Percentiles rank a stretch among this genome's conserved stretches.
Evolutionary conservation across 2,888 invertebrate species (phyloP).

Genomic region (Ophion obscuratus): DNA sequence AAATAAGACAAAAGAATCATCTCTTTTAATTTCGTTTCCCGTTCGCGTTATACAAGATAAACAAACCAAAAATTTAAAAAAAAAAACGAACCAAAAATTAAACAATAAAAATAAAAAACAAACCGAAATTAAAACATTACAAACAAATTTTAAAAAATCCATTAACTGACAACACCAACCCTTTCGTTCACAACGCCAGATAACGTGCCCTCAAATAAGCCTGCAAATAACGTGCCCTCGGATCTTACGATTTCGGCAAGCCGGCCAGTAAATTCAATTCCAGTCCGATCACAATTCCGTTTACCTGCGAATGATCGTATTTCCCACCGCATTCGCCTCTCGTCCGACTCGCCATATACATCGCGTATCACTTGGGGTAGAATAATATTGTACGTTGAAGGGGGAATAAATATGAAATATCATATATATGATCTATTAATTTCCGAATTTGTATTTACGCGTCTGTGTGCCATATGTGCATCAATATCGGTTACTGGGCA

Average conservation of each 20-base stretch:
- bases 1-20: too few species aligned
- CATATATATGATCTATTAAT: slow-evolving; percentile 57
- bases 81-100: too few species aligned
- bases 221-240: too few species aligned
- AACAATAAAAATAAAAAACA: too few species aligned
- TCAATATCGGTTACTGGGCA: slow-evolving; percentile 64
- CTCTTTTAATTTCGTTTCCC: too few species aligned
- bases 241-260: not conserved
- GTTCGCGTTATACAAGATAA: too few species aligned
- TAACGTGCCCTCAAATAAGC: too few species aligned
- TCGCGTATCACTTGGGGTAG: slow-evolving; percentile 18
- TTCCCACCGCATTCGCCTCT: slow-evolving; percentile 5
- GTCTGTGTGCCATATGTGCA: slow-evolving; percentile 47
- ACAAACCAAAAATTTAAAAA: too few species aligned
- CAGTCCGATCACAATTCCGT: slow-evolving; percentile 17
- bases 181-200: too few species aligned
- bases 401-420: slow-evolving; percentile 22
- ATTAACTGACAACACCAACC: too few species aligned
- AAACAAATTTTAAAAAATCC: too few species aligned
- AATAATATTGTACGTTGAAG: slow-evolving; percentile 30
- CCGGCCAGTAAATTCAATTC: not conserved
- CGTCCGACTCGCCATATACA: slow-evolving; percentile 2
- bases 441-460: slow-evolving; percentile 22
- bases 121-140: too few species aligned
- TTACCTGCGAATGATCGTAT: not conserved